These are phyloP conservation scores for Acanthiza pusilla DNA, from an alignment of 2,797 vertebrate species.

Conservation along the genomic window DNA sequence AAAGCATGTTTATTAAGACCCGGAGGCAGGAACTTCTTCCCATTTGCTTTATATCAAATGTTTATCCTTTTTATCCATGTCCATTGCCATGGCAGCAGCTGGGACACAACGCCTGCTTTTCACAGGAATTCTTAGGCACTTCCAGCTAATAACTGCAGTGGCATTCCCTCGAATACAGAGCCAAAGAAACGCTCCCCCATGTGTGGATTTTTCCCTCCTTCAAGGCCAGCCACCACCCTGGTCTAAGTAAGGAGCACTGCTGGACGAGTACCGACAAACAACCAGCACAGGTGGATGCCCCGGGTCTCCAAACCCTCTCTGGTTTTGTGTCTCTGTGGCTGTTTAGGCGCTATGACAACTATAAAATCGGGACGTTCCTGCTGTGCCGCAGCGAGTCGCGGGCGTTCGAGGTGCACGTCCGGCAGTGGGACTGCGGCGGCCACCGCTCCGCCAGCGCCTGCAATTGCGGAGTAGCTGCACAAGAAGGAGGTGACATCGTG, in stretches of 20 bases:
- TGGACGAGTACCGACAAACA: neutral
- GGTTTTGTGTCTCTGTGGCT: neutral
- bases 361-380: constrained; percentile 77
- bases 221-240: neutral
- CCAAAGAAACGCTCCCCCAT: neutral
- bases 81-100: constrained; percentile 58
- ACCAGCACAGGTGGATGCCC: no score
- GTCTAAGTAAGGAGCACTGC: neutral
- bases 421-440: constrained; percentile 80
- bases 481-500: constrained; percentile 71
- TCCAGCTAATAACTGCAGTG: neutral
- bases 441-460: constrained; percentile 69
- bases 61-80: constrained; percentile 48
- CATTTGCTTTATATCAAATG: constrained; percentile 55
- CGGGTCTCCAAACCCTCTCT: neutral
- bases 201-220: neutral
- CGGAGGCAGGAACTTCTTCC: constrained; percentile 13
- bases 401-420: constrained; percentile 75
- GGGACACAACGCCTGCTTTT: neutral
- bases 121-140: constrained; percentile 7
- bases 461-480: constrained; percentile 70
- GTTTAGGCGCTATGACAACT: constrained; percentile 75
- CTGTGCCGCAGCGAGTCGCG: constrained; percentile 67
- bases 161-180: neutral
- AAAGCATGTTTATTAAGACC: constrained; percentile 45